Percentiles rank a stretch among this genome's conserved stretches.
These are phyloP conservation scores for Euleptes europaea DNA, from an alignment of 2,113 vertebrate species.

Conservation along the genomic window DNA sequence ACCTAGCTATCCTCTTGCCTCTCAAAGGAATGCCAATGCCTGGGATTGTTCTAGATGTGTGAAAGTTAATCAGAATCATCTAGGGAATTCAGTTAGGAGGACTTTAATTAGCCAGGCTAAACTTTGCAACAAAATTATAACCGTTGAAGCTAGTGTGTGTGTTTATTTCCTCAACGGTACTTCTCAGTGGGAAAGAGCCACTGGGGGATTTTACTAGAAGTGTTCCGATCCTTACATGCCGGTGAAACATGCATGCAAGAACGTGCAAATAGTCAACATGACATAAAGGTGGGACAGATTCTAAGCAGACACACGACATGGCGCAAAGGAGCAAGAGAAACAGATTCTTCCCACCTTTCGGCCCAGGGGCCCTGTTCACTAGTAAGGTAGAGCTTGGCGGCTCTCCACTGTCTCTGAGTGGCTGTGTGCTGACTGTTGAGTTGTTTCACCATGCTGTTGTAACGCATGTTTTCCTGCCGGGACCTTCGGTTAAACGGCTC, in stretches of 20 bases:
- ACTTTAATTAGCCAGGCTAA: neutral
- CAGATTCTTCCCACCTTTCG: slow-evolving; percentile 77
- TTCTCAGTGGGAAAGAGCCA: neutral
- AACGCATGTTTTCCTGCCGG: slow-evolving; percentile 92
- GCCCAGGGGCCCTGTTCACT: slow-evolving; percentile 94
- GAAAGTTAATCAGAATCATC: neutral
- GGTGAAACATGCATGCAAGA: neutral
- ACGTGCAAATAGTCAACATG: neutral
- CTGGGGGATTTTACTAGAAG: neutral
- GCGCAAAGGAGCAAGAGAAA: neutral
- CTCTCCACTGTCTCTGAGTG: slow-evolving; percentile 88
- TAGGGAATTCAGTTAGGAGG: neutral
- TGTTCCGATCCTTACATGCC: slow-evolving; percentile 8
- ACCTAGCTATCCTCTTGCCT: too few species aligned
- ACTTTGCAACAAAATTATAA: neutral
- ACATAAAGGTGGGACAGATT: neutral
- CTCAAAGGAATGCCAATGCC: too few species aligned
- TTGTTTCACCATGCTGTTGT: slow-evolving; percentile 95
- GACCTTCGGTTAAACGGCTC: slow-evolving; percentile 91
- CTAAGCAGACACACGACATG: neutral
- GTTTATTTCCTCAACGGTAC: neutral
- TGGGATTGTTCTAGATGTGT: too few species aligned
- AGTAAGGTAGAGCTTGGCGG: slow-evolving; percentile 84
- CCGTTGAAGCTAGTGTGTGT: too few species aligned
- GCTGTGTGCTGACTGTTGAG: slow-evolving; percentile 84